These are phyloP conservation scores for Poecile montanus DNA, from an alignment of 2,797 vertebrate species.

Conservation along the genomic window DNA sequence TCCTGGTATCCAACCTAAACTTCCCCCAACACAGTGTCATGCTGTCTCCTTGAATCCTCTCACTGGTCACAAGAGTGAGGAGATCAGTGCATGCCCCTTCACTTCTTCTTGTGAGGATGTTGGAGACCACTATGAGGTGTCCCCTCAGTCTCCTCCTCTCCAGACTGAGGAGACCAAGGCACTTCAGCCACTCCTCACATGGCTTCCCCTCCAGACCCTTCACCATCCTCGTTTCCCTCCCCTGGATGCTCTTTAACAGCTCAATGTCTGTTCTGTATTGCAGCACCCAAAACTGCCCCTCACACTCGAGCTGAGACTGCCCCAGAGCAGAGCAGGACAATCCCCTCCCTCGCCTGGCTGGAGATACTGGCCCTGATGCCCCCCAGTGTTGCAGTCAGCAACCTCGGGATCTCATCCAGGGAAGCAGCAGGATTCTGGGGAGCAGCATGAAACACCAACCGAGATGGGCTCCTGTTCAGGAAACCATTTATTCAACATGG, in stretches of 20 bases:
- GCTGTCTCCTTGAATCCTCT: background rate
- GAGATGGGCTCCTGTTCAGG: too few relatives aligned
- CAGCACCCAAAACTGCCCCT: fast-evolving
- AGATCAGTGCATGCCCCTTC: background rate
- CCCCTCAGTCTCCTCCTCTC: background rate
- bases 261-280: fast-evolving
- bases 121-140: fast-evolving
- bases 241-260: background rate
- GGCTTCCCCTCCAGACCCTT: background rate
- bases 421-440: too few relatives aligned
- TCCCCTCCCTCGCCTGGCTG: fast-evolving
- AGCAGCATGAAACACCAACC: too few relatives aligned
- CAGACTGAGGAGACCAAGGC: background rate
- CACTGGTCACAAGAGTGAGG: fast-evolving
- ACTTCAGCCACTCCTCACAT: fast-evolving
- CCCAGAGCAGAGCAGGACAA: fast-evolving
- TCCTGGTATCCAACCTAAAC: background rate
- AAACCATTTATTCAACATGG: too few relatives aligned
- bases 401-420: too few relatives aligned
- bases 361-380: fast-evolving
- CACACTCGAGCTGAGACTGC: fast-evolving
- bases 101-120: fast-evolving
- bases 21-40: fast-evolving
- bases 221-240: fast-evolving
- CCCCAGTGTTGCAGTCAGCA: too few relatives aligned